Evolutionary conservation across 2,113 vertebrate genomes (phyloP), one percentile per base, ranked within the genome.

Genomic region (Anarrhichthys ocellatus): DNA sequence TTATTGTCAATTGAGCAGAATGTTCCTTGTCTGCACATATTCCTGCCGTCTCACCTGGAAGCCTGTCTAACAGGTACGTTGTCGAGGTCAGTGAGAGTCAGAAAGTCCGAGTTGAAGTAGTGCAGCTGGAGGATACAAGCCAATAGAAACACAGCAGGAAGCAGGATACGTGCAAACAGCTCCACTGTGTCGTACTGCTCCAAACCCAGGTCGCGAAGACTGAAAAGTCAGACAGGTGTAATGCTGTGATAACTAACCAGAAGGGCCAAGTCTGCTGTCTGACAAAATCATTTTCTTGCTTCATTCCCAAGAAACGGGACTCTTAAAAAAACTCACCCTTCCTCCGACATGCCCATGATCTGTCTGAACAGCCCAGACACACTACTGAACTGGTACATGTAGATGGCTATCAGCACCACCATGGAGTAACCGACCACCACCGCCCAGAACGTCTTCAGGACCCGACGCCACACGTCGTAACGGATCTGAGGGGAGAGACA

Each of bases 351-450:
- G 76, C 95, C 94, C 82, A 95, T 91, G 27, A 94, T 94, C 81
- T 95, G 92, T 59, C 74, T 93, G 81, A 96, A 95, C 69, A 96
- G 93, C 5, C 85, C 92, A n/a, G 94, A 95, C 14, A 96, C 90
- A 18, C 89, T 95, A 80, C 93, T 94, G 91, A 96, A 95, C 91
- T 96, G 96, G 83, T 96, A 96, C 69, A 93, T 85, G 82, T 96
- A 96, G 88, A 96, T 85, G n/a, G 86, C 65, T 22, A 95, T 93
- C 66, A 96, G 91, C 50, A 96, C 95, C 56, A 95, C 48, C 93
- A 94, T 93, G 42, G 96, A 96, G 73, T 95, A 95, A 22, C 92
- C 95, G 3, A 96, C 95, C 70, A 91, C 94, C 11, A 94, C 91
- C 0, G 91, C 92, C 95, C 95, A 96, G 90, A 96, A 96, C 0